Evolutionary conservation across 1,140 invertebrate species (phyloP).

Genomic region (Drosophila melanica): DNA sequence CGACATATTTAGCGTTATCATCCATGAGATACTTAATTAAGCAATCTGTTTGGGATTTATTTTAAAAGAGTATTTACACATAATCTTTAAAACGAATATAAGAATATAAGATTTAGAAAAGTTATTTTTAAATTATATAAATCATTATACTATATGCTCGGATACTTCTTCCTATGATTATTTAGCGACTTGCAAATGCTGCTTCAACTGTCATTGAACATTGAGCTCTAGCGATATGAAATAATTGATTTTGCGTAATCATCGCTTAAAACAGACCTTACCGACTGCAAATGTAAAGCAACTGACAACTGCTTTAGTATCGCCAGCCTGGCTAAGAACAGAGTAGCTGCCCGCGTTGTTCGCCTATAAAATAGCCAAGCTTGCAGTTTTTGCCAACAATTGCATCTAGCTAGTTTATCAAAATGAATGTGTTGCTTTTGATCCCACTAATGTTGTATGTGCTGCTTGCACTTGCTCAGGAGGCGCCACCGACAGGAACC

Average conservation of each 20-base stretch:
- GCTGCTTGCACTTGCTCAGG: slow-evolving; percentile 14
- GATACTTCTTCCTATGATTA: too few relatives aligned
- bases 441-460: slow-evolving; percentile 7
- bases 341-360: neutral
- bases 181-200: too few relatives aligned
- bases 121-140: too few relatives aligned
- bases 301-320: slow-evolving; percentile 42
- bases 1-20: too few relatives aligned
- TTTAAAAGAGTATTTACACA: too few relatives aligned
- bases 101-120: too few relatives aligned
- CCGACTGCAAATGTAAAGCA: slow-evolving; percentile 5
- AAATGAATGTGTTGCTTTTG: slow-evolving; percentile 16
- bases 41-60: too few relatives aligned
- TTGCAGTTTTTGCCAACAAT: neutral
- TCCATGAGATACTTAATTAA: too few relatives aligned
- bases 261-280: slow-evolving; percentile 11
- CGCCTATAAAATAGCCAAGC: slow-evolving; percentile 13
- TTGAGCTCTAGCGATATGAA: too few relatives aligned
- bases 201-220: too few relatives aligned
- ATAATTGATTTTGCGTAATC: slow-evolving; percentile 6
- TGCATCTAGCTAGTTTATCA: neutral
- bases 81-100: too few relatives aligned
- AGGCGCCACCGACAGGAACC: slow-evolving; percentile 16
- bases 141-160: too few relatives aligned
- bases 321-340: neutral